These are phyloP conservation scores for Dione vanillae DNA, from an alignment of 2,888 invertebrate genomes.

Conservation along the genomic window DNA sequence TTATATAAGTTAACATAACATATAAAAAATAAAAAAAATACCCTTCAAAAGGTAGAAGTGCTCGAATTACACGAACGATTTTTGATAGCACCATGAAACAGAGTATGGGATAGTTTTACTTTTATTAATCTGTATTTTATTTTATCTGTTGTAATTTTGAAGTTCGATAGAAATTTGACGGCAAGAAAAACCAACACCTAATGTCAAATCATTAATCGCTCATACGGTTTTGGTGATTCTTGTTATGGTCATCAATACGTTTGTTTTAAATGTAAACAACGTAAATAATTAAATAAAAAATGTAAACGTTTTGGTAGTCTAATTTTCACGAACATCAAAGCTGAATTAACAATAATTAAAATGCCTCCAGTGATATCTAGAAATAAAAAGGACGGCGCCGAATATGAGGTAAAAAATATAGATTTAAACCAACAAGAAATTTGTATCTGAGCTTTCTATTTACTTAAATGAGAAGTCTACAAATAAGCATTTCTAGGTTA, in stretches of 20 bases:
- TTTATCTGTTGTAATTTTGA: constrained; percentile 14
- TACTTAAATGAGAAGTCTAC: constrained; percentile 28
- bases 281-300: constrained; percentile 9
- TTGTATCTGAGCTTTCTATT: constrained; percentile 46
- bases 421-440: constrained; percentile 42
- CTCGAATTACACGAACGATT: too few relatives aligned
- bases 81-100: too few relatives aligned
- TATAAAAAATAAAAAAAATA: too few relatives aligned
- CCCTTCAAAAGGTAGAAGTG: too few relatives aligned
- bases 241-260: constrained; percentile 45
- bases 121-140: background rate
- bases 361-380: constrained; percentile 81
- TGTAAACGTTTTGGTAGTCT: constrained; percentile 2
- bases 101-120: too few relatives aligned
- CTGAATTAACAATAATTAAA: constrained; percentile 42
- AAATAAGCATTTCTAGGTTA: constrained; percentile 23
- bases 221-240: constrained; percentile 57
- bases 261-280: constrained; percentile 46
- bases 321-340: background rate
- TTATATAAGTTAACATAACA: too few relatives aligned
- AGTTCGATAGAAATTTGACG: constrained; percentile 19
- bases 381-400: constrained; percentile 75
- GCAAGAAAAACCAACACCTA: constrained; percentile 34
- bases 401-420: constrained; percentile 77
- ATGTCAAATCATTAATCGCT: constrained; percentile 49